Base-by-base conservation (phyloP, 1,140 invertebrate genomes). In the Tetranychus cinnabarinus region DNA sequence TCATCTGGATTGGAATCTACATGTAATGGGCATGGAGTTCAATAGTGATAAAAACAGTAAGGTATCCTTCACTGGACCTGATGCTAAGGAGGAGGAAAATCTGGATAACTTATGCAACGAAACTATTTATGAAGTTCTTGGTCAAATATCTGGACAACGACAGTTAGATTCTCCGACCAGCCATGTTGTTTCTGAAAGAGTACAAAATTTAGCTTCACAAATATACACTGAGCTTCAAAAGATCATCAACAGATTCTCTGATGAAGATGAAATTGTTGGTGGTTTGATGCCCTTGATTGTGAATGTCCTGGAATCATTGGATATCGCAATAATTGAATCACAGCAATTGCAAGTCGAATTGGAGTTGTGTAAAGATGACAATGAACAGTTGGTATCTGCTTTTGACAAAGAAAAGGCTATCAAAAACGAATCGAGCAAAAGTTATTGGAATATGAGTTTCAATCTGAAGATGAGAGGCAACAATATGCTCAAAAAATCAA, bases 141-240 rank as follows among this genome's bases (percentile, higher is more conserved):
- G 37, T 36, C 34, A 33, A 56, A 13, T 56, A 10, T 39, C 55
- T 37, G 37, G 37, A 10, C 34, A 56, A 56, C 15, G 34, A 12
- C 15, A 33, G 23, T 33, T 56, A 3, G 55, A 56, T 35, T 63
- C 63, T 3, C 61, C 63, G 4, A 52, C 63, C 13, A 60, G 47
- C 37, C 63, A 64, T 64, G 63, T 64, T 6, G 61, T 64, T 12
- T 63, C 61, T n/a, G 63, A 64, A 62, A 55, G 90, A 77, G 91
- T 97, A 4, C 88, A 93, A 70, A 82, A 81, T 61, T 72, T 97
- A 68, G 96, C 96, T 67, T 86, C 90, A 3, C 90, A 86, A 75
- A 92, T 98, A 71, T 99, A 99, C 75, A 88, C 93, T 71, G 95
- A 99, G 75, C 95, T 99, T 70, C 93, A 99, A 73, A 79, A 84